Evolutionary conservation across 2,797 vertebrate species (phyloP).

Genomic region (Chelon auratus): DNA sequence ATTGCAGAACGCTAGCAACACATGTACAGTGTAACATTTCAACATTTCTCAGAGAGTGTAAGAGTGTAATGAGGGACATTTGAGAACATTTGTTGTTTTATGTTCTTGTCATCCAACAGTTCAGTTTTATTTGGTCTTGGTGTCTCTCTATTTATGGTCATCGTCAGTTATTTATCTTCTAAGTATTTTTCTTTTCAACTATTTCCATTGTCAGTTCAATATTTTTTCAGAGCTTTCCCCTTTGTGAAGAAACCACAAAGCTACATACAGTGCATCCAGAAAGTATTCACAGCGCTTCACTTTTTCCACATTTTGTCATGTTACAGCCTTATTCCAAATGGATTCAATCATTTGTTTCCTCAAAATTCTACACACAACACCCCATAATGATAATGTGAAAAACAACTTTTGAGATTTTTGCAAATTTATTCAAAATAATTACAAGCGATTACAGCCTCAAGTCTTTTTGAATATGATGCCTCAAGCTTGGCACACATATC

Average conservation of each 20-base stretch:
- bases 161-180: neutral
- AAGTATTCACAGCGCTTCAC: too few species aligned
- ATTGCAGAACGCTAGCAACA: too few species aligned
- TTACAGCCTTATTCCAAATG: too few species aligned
- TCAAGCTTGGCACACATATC: too few species aligned
- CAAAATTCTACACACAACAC: too few species aligned
- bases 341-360: too few species aligned
- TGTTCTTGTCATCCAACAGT: neutral
- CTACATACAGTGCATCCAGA: neutral
- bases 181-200: neutral
- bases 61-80: neutral
- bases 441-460: too few species aligned
- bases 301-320: too few species aligned
- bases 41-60: neutral
- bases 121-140: neutral
- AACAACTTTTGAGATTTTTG: too few species aligned
- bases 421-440: too few species aligned
- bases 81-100: neutral
- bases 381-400: too few species aligned
- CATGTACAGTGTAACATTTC: neutral
- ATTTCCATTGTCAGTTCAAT: neutral
- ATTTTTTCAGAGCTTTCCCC: neutral
- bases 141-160: neutral
- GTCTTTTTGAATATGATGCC: too few species aligned
- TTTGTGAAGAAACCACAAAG: neutral